These are phyloP conservation scores for Enteromius treurensis DNA, from an alignment of 2,797 vertebrate species.

Conservation along the genomic window DNA sequence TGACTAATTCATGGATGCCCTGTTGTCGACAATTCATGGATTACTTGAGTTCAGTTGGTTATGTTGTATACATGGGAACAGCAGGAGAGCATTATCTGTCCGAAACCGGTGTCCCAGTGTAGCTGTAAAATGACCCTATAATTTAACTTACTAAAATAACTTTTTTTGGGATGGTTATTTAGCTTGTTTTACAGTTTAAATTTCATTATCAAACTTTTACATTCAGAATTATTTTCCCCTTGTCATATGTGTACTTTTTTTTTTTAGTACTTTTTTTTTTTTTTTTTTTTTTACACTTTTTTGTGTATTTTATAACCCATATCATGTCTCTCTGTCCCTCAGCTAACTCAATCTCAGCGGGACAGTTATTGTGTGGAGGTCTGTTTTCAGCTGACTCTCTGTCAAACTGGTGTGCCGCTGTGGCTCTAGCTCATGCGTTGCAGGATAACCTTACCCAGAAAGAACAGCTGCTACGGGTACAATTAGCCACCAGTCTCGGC, in stretches of 20 bases:
- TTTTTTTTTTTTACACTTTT: too few relatives aligned
- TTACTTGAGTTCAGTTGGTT: neutral
- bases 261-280: too few relatives aligned
- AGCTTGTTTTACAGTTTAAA: neutral
- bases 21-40: neutral
- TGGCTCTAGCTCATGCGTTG: conserved; percentile 93
- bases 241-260: neutral
- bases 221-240: neutral
- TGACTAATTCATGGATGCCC: neutral
- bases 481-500: conserved; percentile 94
- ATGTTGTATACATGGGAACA: neutral
- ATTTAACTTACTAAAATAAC: neutral
- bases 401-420: conserved; percentile 97
- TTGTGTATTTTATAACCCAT: too few relatives aligned
- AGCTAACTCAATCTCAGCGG: conserved; percentile 94
- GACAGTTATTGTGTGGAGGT: conserved; percentile 94
- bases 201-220: neutral
- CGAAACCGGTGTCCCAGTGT: neutral
- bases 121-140: neutral
- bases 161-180: neutral
- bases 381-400: conserved; percentile 95
- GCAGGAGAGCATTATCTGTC: neutral
- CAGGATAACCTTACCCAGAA: conserved; percentile 95
- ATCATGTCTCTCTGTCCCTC: neutral
- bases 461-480: conserved; percentile 94